Conservation (phyloP, 2,113 vertebrate genomes). For the Lonchura striata region DNA sequence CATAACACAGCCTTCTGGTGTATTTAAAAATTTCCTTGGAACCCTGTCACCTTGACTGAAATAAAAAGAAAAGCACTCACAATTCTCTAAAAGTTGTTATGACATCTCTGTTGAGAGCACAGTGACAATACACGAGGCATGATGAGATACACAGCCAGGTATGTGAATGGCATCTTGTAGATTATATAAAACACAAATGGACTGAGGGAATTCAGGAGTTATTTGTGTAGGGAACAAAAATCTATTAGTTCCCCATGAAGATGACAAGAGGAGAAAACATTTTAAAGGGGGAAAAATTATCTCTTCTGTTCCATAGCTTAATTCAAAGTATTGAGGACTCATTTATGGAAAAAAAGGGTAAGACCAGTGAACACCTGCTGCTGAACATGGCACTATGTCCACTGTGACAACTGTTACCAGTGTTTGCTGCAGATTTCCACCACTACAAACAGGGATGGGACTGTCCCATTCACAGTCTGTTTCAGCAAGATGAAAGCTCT, state of each 20-base stretch:
- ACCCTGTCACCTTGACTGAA: neutral
- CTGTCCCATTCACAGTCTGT: fast-evolving
- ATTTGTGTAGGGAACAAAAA: neutral
- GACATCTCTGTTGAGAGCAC: neutral
- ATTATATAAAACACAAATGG: neutral
- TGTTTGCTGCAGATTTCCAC: neutral
- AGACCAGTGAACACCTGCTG: neutral
- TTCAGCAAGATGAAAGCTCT: neutral
- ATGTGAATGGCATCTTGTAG: neutral
- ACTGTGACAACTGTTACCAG: fast-evolving
- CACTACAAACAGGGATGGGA: neutral
- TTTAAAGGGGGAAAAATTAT: fast-evolving
- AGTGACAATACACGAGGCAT: neutral
- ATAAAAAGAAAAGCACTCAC: neutral
- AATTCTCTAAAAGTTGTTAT: neutral
- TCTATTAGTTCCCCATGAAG: neutral
- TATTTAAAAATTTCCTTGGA: neutral
- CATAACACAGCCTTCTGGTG: neutral
- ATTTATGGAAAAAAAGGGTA: neutral
- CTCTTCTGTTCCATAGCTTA: neutral
- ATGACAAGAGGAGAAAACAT: neutral
- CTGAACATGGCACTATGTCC: neutral
- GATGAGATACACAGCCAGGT: neutral
- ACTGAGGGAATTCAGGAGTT: neutral
- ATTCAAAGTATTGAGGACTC: neutral